phyloP scores from a whole-genome alignment of 2,113 vertebrate species.

The Passer montanus region DNA sequence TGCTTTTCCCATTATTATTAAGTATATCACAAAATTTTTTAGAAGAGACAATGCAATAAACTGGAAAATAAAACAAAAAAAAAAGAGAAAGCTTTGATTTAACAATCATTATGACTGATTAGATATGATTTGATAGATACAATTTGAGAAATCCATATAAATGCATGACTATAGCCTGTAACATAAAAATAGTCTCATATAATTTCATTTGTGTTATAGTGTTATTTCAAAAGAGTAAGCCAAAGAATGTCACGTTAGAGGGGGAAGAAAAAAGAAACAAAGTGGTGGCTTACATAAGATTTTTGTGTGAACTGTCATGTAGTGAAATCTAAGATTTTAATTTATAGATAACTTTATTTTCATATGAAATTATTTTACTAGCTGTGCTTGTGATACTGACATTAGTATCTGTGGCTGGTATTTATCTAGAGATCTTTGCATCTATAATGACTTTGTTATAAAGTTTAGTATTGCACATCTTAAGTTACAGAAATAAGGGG shows the following conservation, averaged over 20 bases:
- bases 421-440: neutral
- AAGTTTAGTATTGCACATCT: constrained; percentile 3
- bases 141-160: neutral
- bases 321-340: neutral
- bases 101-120: neutral
- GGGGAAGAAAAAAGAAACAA: neutral
- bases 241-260: neutral
- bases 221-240: neutral
- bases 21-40: neutral
- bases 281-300: neutral
- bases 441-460: neutral
- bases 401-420: neutral
- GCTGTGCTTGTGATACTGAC: neutral
- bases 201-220: neutral
- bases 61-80: neutral
- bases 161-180: neutral
- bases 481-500: neutral
- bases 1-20: neutral
- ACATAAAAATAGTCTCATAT: neutral
- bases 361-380: neutral
- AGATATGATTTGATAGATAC: neutral
- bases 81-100: neutral
- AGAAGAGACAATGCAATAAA: neutral
- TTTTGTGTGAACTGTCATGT: neutral
- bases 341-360: neutral